Evolutionary conservation across 2,888 invertebrate species (phyloP).

Genomic region (Syrphus vitripennis): DNA sequence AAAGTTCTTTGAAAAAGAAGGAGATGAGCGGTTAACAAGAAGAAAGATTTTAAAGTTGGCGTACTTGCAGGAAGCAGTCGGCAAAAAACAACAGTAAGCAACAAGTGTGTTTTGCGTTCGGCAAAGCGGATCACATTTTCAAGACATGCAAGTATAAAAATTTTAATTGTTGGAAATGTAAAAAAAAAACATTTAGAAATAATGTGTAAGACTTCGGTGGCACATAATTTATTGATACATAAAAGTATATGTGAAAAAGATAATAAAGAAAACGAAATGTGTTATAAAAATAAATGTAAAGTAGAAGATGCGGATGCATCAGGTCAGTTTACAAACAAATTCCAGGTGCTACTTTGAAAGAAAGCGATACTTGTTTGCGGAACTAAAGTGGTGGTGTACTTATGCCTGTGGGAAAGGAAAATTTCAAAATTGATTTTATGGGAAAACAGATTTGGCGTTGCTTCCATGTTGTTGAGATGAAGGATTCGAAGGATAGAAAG

Average conservation of each 20-base stretch:
- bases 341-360: no score
- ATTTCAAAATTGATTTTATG: neutral
- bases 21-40: neutral
- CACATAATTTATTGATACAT: neutral
- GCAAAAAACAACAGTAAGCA: neutral
- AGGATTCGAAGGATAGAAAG: no score
- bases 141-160: neutral
- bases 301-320: no score
- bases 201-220: neutral
- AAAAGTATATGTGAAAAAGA: neutral
- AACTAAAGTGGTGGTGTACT: neutral
- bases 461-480: no score
- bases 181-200: neutral
- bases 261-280: neutral
- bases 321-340: no score
- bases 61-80: neutral
- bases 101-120: neutral
- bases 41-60: neutral
- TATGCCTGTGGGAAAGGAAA: neutral
- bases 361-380: no score
- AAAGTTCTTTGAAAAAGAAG: neutral
- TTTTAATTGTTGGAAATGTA: neutral
- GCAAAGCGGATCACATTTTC: neutral
- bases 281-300: no score
- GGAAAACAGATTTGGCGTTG: neutral